Conservation (phyloP, 2,797 vertebrate species). For the Peromyscus attwateri region DNA sequence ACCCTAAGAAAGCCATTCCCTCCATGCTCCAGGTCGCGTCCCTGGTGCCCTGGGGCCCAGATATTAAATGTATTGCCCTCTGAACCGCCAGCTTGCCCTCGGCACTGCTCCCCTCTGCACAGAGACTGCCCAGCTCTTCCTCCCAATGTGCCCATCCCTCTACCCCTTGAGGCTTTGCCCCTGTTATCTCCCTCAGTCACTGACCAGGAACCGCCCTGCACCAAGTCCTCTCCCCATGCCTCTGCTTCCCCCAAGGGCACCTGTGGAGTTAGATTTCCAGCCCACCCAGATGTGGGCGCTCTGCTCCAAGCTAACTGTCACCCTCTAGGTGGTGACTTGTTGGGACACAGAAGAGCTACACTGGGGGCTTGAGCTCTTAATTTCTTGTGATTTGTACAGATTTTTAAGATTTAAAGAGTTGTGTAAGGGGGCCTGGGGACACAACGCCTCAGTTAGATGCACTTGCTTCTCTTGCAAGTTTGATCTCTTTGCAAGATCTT, state of each 20-base stretch:
- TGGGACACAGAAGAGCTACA: background rate
- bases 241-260: background rate
- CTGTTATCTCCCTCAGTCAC: background rate
- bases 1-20: background rate
- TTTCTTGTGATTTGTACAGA: background rate
- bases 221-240: background rate
- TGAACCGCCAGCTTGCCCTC: background rate
- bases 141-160: background rate
- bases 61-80: background rate
- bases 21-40: background rate
- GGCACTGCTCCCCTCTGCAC: too few species aligned
- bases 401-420: background rate
- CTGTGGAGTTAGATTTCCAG: background rate
- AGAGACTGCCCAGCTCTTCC: background rate
- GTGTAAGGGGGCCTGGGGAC: background rate
- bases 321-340: too few species aligned
- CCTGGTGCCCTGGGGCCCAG: too few species aligned
- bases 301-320: background rate
- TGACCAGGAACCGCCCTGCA: background rate
- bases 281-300: accelerated
- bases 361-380: background rate
- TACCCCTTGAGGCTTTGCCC: background rate
- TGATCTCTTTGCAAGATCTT: too few species aligned
- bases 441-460: too few species aligned
- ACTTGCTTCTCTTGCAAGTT: background rate